Percentiles rank a stretch among this genome's conserved stretches.
Conservation (phyloP, 2,113 vertebrate genomes). For the Hemiscyllium ocellatum region DNA sequence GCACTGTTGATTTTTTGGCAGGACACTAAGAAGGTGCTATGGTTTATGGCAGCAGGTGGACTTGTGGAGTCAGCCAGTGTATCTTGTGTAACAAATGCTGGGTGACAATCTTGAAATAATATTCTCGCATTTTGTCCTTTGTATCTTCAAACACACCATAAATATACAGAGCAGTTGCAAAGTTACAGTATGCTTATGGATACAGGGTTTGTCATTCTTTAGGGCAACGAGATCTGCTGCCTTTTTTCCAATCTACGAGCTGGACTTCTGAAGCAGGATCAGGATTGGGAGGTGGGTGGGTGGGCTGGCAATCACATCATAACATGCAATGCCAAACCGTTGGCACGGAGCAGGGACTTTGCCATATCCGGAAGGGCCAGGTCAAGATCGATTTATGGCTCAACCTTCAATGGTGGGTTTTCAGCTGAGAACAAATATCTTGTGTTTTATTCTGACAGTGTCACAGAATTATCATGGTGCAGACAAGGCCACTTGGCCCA, state of each 20-base stretch:
- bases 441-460: too few species aligned
- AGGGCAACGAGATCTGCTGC: neutral
- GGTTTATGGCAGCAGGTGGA: neutral
- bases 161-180: neutral
- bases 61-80: neutral
- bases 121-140: neutral
- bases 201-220: neutral
- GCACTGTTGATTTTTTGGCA: neutral
- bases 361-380: neutral
- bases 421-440: too few species aligned
- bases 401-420: too few species aligned
- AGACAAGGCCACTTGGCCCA: too few species aligned
- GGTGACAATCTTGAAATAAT: neutral
- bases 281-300: neutral
- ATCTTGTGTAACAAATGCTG: neutral
- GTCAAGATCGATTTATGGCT: neutral
- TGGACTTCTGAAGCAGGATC: neutral
- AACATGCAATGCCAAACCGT: neutral
- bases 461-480: too few species aligned
- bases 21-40: neutral
- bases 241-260: neutral
- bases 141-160: neutral
- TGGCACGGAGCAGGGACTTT: too few species aligned
- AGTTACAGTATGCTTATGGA: neutral
- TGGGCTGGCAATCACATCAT: neutral